Evolutionary conservation across 2,113 vertebrate genomes (phyloP).

Genomic region (Chaetodon auriga): DNA sequence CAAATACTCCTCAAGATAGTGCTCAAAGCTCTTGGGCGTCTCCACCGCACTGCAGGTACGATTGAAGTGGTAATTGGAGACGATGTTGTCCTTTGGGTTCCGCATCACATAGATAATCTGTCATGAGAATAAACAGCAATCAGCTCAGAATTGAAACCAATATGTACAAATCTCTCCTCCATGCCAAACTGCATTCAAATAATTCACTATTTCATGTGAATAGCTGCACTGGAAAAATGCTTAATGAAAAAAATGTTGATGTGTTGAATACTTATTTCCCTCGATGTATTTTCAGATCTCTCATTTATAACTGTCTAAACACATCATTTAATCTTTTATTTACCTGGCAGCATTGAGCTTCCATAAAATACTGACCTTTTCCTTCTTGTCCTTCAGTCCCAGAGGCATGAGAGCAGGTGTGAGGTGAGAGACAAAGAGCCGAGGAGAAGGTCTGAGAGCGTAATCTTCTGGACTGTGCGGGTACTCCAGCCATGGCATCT

Average conservation of each 20-base stretch:
- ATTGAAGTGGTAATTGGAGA: conserved; percentile 84
- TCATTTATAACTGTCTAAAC: background rate
- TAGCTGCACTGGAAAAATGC: no score
- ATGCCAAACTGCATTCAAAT: background rate
- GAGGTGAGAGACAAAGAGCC: conserved; percentile 80
- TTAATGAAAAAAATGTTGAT: no score
- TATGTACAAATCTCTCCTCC: background rate
- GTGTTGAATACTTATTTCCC: no score
- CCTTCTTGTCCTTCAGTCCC: conserved; percentile 72
- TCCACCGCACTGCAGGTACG: background rate
- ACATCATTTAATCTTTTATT: background rate
- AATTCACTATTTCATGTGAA: background rate
- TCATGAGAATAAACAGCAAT: background rate
- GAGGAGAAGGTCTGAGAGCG: conserved; percentile 55
- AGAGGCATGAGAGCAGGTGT: conserved; percentile 75
- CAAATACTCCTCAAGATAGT: conserved; percentile 80
- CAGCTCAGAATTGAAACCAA: background rate
- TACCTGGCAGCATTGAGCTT: background rate
- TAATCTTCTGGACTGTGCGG: no score
- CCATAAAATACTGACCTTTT: conserved; percentile 73
- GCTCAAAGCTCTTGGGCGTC: conserved; percentile 63
- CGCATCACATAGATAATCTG: conserved; percentile 81
- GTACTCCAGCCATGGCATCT: no score
- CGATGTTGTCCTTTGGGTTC: conserved; percentile 85
- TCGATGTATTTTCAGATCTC: no score